Conservation (phyloP, 2,888 invertebrate genomes). For the Drosophila tanythrix region DNA sequence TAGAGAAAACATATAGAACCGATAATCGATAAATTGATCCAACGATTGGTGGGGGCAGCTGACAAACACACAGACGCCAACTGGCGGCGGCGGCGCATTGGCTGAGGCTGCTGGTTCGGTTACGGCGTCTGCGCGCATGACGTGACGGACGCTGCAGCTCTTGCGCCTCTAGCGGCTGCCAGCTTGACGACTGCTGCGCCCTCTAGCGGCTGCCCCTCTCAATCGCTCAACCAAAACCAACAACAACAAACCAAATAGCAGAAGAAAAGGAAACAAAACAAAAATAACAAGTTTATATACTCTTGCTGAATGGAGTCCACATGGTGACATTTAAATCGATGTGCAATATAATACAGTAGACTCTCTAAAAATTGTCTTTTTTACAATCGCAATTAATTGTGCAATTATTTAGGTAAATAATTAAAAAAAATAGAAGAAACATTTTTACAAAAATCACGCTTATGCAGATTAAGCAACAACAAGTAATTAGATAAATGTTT, state of each 20-base stretch:
- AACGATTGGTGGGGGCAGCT: constrained; percentile 15
- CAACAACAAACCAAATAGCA: constrained; percentile 30
- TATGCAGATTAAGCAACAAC: neutral
- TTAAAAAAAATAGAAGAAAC: neutral
- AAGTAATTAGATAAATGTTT: neutral
- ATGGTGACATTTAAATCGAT: neutral
- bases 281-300: constrained; percentile 7
- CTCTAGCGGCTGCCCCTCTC: neutral
- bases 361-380: neutral
- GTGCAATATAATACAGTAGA: neutral
- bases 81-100: constrained; percentile 41
- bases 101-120: constrained; percentile 73
- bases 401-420: neutral
- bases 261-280: constrained; percentile 11
- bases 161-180: constrained; percentile 29
- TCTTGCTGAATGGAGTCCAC: neutral
- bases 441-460: neutral
- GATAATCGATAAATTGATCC: constrained; percentile 27
- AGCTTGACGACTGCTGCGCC: constrained; percentile 22
- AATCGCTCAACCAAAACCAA: constrained; percentile 36
- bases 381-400: too few relatives aligned
- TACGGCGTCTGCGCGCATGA: constrained; percentile 42
- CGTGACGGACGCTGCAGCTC: constrained; percentile 30
- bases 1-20: constrained; percentile 17
- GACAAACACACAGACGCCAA: constrained; percentile 33